These are phyloP conservation scores for Falco columbarius DNA, from an alignment of 2,797 vertebrate genomes.

Conservation along the genomic window DNA sequence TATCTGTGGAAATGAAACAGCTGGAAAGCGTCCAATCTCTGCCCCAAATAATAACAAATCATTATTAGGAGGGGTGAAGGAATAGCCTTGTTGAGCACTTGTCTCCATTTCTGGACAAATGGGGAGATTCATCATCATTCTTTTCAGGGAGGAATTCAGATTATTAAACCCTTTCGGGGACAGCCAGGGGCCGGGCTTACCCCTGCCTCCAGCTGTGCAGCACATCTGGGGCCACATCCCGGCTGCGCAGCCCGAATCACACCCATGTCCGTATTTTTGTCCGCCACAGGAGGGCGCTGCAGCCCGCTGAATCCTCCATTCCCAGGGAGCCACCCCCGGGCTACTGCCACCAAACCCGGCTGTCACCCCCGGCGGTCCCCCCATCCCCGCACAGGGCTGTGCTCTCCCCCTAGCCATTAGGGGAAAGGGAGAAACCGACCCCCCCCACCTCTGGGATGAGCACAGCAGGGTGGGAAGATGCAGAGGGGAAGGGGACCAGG, in stretches of 20 bases:
- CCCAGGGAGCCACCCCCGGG: rapidly evolving
- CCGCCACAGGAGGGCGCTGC: slow-evolving; percentile 44
- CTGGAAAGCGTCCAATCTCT: not conserved
- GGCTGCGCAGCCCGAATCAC: rapidly evolving
- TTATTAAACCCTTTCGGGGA: rapidly evolving
- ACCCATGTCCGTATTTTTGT: too few relatives aligned
- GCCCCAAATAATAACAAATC: not conserved
- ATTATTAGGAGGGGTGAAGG: not conserved
- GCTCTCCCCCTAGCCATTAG: rapidly evolving
- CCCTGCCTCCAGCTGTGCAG: not conserved
- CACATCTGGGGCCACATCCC: not conserved
- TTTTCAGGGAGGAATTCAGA: not conserved
- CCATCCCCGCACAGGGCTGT: not conserved
- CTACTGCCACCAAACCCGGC: rapidly evolving
- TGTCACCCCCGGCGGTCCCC: too few relatives aligned
- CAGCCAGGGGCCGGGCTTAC: not conserved
- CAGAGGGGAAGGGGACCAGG: not conserved
- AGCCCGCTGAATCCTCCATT: not conserved
- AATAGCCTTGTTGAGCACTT: not conserved
- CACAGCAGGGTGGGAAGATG: rapidly evolving
- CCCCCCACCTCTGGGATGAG: not conserved
- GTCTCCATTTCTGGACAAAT: not conserved
- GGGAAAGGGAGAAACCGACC: not conserved
- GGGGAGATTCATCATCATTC: not conserved
- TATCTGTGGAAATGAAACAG: not conserved